Evolutionary conservation across 2,113 vertebrate species (phyloP), one percentile per base, ranked within the genome.

Genomic region (Sula dactylatra): DNA sequence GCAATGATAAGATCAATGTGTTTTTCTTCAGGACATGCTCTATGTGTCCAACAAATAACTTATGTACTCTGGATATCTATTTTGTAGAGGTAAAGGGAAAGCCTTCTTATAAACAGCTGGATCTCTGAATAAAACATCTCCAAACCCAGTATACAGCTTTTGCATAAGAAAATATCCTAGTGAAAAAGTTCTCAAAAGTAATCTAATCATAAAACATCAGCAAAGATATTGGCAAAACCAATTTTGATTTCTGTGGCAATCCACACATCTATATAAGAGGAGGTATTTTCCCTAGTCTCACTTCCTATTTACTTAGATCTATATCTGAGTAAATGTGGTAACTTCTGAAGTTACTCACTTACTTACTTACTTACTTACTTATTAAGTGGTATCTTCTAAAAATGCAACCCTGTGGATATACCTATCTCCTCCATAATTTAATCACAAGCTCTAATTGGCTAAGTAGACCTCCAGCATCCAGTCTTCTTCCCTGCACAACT

Each of bases 221-320:
- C 20, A 83, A 29, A 62, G 6, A 47, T 47, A 56, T 7, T 66
- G 52, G 8, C 26, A 71, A 93, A 80, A 76, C 6, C 34, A 31
- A 9, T 26, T 67, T 65, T 47, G 19, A 76, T 71, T 82, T 55
- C 47, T 31, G 10, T 65, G 29, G 12, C 27, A 70, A 82, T 16
- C 22, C 9, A 31, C n/a, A 32, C 0, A 1, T 55, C 13, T 44
- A 2, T 0, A 0, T 20, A 59, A 78, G 2, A 50, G 11, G 6
- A 79, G 14, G 15, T 32, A 42, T n/a, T 62, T 56, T 52, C 34
- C 6, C 4, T 17, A 54, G 22, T 16, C 16, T 67, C 16, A 10
- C 11, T 52, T 56, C 15, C 36, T 26, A 4, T 70, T 77, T 69
- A 32, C 16, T 55, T 71, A 71, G 47, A 36, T 54, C 44, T 45